Base-by-base conservation (phyloP, 2,113 vertebrate species). In the Rhabdomys dilectus region DNA sequence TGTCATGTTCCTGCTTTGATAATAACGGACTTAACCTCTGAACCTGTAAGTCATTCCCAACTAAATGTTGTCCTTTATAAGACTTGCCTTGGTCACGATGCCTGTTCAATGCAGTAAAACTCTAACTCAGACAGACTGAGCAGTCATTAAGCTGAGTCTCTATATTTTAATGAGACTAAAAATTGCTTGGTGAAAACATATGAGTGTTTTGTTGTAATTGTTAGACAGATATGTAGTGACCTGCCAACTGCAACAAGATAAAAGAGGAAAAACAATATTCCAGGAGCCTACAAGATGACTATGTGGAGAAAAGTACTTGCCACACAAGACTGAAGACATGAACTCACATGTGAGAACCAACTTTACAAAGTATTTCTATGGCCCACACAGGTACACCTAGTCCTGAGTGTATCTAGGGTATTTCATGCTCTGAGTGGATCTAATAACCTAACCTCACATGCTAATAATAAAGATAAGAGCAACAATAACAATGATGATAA, bases 121-220 rank as follows among this genome's bases (percentile, higher is more conserved):
- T 10, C 26, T 64, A 64, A 64, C 62, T 64, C 29, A 64, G 62
- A 64, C 62, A 64, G 62, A 64, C 7, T 51, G 4, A 86, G 3
- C 8, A 13, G 11, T 48, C 72, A 45, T 82, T 85, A 73, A 48
- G 15, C 0, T 19, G 31, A 62, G 4, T 24, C 4, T 51, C 5
- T 45, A 15, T 3, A 48, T 0, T 64, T 34, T 29, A 64, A 26
- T 64, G 22, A 64, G 2, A 12, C 0, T 19, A 5, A 0, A 29
- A 48, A 53, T 31, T 77, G n/a, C 26, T 34, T 42, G 5, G 15
- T 19, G 73, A n/a, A 87, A 39, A 2, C 42, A 58, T 48, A 1
- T 19, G 29, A 62, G 19, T 3, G 3, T 8, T 81, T 86, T 31
- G 13, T n/a, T 64, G 39, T 45, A 51, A 31, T 42, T 64, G 29